Evolutionary conservation across 2,888 invertebrate genomes (phyloP).

Genomic region (Pyrrhia umbra): DNA sequence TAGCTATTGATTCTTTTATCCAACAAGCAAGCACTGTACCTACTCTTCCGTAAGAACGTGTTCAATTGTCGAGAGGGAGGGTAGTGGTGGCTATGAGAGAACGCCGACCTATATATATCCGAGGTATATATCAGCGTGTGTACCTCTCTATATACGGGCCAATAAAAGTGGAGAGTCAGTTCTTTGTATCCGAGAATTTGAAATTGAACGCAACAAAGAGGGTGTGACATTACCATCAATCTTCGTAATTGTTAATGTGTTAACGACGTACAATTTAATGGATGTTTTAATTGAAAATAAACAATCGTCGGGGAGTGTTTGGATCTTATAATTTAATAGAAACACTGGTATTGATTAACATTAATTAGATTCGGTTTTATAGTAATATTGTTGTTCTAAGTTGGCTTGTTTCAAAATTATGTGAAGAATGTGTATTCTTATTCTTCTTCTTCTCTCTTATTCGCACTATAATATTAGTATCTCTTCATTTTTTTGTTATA

Average conservation of each 20-base stretch:
- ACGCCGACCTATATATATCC: neutral
- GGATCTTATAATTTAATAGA: conserved; percentile 27
- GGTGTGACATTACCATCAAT: conserved; percentile 71
- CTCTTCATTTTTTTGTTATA: too few species aligned
- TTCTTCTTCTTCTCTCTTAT: too few species aligned
- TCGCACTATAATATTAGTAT: too few species aligned
- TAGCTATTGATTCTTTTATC: conserved; percentile 57
- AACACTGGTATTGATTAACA: conserved; percentile 26
- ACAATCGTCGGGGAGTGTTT: conserved; percentile 27
- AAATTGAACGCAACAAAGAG: conserved; percentile 63
- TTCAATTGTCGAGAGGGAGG: conserved; percentile 55
- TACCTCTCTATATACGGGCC: conserved; percentile 18
- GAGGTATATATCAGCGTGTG: conserved; percentile 6
- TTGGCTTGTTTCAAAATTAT: conserved; percentile 8
- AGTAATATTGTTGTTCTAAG: conserved; percentile 22
- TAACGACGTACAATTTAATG: conserved; percentile 63
- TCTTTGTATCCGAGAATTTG: conserved; percentile 64
- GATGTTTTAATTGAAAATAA: conserved; percentile 49
- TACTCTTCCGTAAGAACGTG: conserved; percentile 55
- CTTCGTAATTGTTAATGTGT: conserved; percentile 69
- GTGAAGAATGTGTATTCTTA: too few species aligned
- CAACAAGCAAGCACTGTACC: conserved; percentile 50
- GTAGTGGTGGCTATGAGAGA: conserved; percentile 25
- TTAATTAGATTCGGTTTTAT: conserved; percentile 20
- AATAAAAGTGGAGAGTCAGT: conserved; percentile 50